These are phyloP conservation scores for Tipula vernalis DNA, from an alignment of 2,888 invertebrate genomes.

Conservation along the genomic window DNA sequence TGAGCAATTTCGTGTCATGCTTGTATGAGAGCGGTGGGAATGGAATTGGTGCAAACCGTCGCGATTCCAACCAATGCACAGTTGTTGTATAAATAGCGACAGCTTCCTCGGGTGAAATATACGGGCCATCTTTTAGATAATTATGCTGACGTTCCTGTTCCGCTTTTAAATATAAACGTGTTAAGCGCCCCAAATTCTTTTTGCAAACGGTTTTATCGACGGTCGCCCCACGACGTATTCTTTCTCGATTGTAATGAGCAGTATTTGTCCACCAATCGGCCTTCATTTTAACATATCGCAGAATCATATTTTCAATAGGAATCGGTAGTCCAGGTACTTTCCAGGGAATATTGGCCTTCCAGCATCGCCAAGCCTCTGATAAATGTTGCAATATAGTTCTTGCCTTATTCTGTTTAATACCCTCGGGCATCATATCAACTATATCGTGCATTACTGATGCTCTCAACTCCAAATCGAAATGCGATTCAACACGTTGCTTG, in stretches of 20 bases:
- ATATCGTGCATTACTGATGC: slow-evolving; percentile 97
- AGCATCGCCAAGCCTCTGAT: slow-evolving; percentile 98
- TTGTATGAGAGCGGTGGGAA: slow-evolving; percentile 99
- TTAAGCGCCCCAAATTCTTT: slow-evolving; percentile 97
- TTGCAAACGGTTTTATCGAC: slow-evolving; percentile 99
- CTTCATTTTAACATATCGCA: slow-evolving; percentile 99
- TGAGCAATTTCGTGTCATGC: slow-evolving; percentile 96
- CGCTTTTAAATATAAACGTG: slow-evolving; percentile 89
- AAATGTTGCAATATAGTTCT: slow-evolving; percentile 97
- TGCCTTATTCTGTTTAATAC: slow-evolving; percentile 99
- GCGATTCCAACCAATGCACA: slow-evolving; percentile 98
- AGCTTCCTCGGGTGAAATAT: slow-evolving; percentile 98
- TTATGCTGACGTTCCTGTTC: slow-evolving; percentile 99
- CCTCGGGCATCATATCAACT: slow-evolving; percentile 99
- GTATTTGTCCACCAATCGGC: slow-evolving; percentile 99
- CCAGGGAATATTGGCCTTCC: slow-evolving; percentile 99
- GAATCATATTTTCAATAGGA: slow-evolving; percentile 99
- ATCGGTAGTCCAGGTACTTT: slow-evolving; percentile 98
- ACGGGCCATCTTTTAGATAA: slow-evolving; percentile 98
- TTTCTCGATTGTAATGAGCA: slow-evolving; percentile 97
- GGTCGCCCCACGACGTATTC: slow-evolving; percentile 97
- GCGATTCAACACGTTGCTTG: slow-evolving; percentile 97
- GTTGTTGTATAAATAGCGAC: slow-evolving; percentile 99
- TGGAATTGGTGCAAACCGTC: slow-evolving; percentile 97
- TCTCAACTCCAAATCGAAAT: slow-evolving; percentile 96